Evolutionary conservation across 2,113 vertebrate genomes (phyloP), one percentile per base, ranked within the genome.

Genomic region (Oncorhynchus mykiss): DNA sequence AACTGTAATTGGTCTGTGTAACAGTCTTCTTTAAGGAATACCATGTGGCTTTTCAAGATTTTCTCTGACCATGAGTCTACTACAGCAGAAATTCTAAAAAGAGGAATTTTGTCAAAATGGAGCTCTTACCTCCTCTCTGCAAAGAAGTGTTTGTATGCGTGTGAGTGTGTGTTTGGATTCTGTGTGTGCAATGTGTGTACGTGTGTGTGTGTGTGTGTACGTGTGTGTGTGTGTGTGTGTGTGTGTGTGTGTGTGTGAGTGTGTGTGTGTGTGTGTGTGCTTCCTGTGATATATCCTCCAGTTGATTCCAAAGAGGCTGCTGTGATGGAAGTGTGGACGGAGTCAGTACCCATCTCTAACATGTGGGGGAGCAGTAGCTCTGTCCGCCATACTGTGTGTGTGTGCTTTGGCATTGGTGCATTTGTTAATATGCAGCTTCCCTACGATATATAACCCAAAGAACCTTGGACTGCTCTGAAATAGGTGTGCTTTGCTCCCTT

Each of bases 311-410:
- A 29, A 39, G 68, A 22, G 31, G 29, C 14, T 25, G 3, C 4
- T 7, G 59, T 11, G 18, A 18, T 12, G 27, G 71, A 14, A 31
- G 25, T n/a, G 25, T 54, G 16, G 51, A 54, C 16, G 5, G 7
- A 0, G 76, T 82, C 2, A 82, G 80, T 88, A 74, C 85, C 13
- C 2, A 16, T 7, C 67, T 24, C 48, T 0, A 78, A 70, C 91
- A 84, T 75, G 22, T 80, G 89, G 89, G 65, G 91, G 89, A 73
- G 90, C 83, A 87, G 84, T 85, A 77, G 84, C 45, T 87, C 90
- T 78, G 80, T 87, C 90, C 78, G 80, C 84, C 66, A 27, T 70
- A 59, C 22, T 11, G 3, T 13, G 13, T 8, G 13, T 51, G 13
- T 51, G 29, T 73, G 71, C 73, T 20, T 69, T 67, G 54, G 24